A percentile compares a stretch with the other conserved stretches of the same genome.
Evolutionary conservation across 23 tunicate species (phyloP).

Genomic region (Oikopleura dioica): DNA sequence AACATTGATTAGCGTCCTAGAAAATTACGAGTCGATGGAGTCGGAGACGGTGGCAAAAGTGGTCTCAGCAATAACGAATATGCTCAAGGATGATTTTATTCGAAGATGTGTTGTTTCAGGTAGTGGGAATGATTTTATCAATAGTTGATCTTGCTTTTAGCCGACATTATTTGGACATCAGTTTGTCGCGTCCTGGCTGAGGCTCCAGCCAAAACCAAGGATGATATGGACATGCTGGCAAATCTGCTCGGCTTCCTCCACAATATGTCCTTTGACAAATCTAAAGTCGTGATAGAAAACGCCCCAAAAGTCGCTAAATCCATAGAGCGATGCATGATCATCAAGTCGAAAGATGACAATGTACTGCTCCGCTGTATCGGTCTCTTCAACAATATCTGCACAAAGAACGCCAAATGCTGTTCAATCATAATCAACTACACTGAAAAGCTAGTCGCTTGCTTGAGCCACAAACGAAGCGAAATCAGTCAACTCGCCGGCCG

Average conservation of each 20-base stretch:
- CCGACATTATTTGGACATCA: neutral
- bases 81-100: neutral
- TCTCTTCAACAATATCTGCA: neutral
- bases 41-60: neutral
- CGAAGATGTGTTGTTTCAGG: neutral
- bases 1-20: neutral
- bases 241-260: constrained; percentile 4
- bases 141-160: neutral
- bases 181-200: neutral
- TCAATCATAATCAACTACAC: neutral
- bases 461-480: neutral
- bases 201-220: neutral
- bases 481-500: neutral
- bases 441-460: neutral
- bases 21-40: neutral
- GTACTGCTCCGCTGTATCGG: neutral
- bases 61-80: neutral
- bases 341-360: too few species aligned
- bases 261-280: neutral
- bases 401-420: neutral
- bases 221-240: neutral
- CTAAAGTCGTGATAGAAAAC: neutral
- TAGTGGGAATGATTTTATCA: neutral
- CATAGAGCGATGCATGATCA: too few species aligned
- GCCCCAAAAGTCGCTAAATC: neutral